Conservation (phyloP, 53 echinoderm and acorn worm genomes). For the Paracentrotus lividus region DNA sequence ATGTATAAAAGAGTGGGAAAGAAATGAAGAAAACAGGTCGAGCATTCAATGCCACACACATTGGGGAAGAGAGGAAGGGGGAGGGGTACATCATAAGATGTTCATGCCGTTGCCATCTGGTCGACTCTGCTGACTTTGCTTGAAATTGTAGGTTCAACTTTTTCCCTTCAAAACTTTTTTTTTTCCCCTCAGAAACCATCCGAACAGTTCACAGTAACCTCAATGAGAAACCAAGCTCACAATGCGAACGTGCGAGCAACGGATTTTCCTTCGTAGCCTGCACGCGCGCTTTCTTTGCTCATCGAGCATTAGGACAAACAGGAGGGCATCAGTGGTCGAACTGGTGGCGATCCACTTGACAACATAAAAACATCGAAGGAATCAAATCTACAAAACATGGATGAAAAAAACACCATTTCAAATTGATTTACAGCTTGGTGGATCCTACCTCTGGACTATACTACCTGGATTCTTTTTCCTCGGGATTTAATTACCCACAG, state of each 20-base stretch:
- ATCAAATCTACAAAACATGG: too few species aligned
- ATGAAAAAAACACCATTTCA: too few species aligned
- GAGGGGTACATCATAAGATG: not conserved
- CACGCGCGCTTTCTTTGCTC: not conserved
- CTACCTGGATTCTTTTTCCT: not conserved
- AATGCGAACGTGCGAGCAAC: not conserved
- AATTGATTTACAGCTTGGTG: not conserved
- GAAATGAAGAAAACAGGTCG: not conserved
- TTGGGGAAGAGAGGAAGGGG: not conserved
- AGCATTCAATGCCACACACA: not conserved
- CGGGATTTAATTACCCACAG: not conserved
- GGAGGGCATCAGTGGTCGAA: not conserved
- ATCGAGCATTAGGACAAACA: not conserved
- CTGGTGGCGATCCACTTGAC: not conserved
- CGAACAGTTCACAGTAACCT: not conserved
- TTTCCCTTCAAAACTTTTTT: constrained; percentile 12
- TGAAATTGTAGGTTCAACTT: constrained; percentile 3
- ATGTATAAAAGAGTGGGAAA: not conserved
- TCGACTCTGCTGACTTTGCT: constrained; percentile 17
- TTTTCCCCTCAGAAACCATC: not conserved
- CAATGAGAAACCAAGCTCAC: too few species aligned
- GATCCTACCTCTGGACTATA: constrained; percentile 1
- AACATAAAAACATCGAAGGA: not conserved
- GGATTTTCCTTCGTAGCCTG: not conserved
- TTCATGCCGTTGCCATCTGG: constrained; percentile 44